Evolutionary conservation across 2,113 vertebrate species (phyloP).

Genomic region (Craseonycteris thonglongyai): DNA sequence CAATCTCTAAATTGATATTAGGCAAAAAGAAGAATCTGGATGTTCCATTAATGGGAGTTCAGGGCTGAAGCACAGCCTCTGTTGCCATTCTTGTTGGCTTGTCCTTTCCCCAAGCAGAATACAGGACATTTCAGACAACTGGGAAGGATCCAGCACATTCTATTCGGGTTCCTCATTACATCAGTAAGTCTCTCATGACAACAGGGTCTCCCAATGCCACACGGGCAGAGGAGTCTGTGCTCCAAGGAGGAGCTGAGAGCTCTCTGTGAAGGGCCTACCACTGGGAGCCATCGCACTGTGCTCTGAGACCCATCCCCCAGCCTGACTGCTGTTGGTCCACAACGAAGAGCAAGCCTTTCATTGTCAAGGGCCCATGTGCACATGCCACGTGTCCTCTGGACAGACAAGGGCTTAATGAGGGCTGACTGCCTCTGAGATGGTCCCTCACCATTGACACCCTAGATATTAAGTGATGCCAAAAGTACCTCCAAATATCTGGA

Average conservation of each 20-base stretch:
- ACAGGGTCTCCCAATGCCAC: background rate
- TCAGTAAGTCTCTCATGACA: background rate
- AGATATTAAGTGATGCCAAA: background rate
- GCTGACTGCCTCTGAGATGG: background rate
- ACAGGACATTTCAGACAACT: background rate
- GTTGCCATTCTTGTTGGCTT: accelerated
- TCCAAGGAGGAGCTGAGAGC: background rate
- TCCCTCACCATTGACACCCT: accelerated
- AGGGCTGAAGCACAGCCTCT: background rate
- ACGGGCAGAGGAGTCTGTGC: background rate
- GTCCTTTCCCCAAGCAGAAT: background rate
- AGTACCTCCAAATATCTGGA: background rate
- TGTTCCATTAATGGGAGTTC: background rate
- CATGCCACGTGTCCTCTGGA: background rate
- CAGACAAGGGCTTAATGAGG: background rate
- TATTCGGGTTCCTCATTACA: background rate
- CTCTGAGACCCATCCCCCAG: background rate
- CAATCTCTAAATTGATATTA: background rate
- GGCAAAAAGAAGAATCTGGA: conserved; percentile 11
- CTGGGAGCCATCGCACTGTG: background rate
- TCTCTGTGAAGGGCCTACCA: background rate
- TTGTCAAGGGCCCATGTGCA: background rate
- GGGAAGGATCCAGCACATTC: too few species aligned
- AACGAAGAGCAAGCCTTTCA: too few species aligned
- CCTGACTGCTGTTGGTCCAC: background rate